phyloP scores from a whole-genome alignment of 2,888 invertebrate species.

The Graphium colonna region DNA sequence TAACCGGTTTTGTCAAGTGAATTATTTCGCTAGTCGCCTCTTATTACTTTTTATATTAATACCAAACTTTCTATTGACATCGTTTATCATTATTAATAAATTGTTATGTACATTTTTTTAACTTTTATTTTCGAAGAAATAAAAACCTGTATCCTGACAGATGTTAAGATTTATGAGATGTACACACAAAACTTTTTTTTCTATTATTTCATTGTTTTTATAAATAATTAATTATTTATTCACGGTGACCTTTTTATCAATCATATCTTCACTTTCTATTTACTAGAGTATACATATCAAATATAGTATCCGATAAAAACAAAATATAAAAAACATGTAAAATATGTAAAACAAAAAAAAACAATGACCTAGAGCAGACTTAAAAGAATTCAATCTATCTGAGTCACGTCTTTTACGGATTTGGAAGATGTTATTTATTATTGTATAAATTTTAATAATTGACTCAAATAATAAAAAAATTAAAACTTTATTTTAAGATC shows the following conservation, averaged over 20 bases:
- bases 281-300: too few relatives aligned
- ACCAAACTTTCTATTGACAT: background rate
- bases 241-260: too few relatives aligned
- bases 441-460: background rate
- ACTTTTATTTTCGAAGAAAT: too few relatives aligned
- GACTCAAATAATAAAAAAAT: background rate
- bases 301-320: too few relatives aligned
- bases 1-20: background rate
- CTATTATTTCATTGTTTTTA: too few relatives aligned
- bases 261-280: too few relatives aligned
- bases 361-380: slow-evolving; percentile 10
- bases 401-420: slow-evolving; percentile 15
- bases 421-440: slow-evolving; percentile 7
- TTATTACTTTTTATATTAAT: background rate
- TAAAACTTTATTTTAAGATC: too few relatives aligned
- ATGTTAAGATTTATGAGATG: too few relatives aligned
- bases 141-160: too few relatives aligned
- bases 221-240: too few relatives aligned
- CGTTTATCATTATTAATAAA: background rate
- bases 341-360: background rate
- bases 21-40: background rate
- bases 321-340: background rate
- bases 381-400: slow-evolving; percentile 12
- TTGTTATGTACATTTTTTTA: too few relatives aligned
- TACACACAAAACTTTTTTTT: too few relatives aligned